Evolutionary conservation across 2,797 vertebrate genomes (phyloP), one percentile per base, ranked within the genome.

Genomic region (Acomys russatus): DNA sequence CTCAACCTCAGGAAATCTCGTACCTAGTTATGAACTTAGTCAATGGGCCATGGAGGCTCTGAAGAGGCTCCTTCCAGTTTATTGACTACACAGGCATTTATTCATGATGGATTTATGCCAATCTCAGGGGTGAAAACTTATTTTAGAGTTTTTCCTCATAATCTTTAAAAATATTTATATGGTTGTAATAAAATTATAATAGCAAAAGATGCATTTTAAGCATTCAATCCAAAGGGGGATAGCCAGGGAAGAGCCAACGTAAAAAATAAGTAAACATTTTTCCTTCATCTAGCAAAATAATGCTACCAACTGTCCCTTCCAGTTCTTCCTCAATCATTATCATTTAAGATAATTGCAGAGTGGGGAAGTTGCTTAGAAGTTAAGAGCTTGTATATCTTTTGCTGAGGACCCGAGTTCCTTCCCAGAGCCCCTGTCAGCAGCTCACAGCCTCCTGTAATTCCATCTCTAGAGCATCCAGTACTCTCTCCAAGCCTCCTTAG

Each of bases 11-110:
- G 64, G 66, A 97, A 96, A 90, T 56, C 49, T 88, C 68, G 95
- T 76, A 78, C 35, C 38, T 95, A 93, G 86, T 97, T 96, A 92
- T 61, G 33, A 23, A 79, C 73, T 70, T 88, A 88, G 59, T 74
- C 94, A 94, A 38, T 86, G 68, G 83, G 64, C 49, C 73, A 56
- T 84, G 88, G 90, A 93, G 74, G 0, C 28, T 54, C 71, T 35
- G 35, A 66, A 49, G 80, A 96, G 76, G 59, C 20, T 90, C 51
- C 85, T 94, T 93, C 88, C 85, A 70, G n/a, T n/a, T 90, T 95
- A 90, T 70, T 77, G 49, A 95, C 6, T 73, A 91, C 94, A 88
- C 84, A 90, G 49, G 25, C 84, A 78, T 88, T 92, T 91, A 90
- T 88, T 97, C 77, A 83, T 68, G n/a, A 68, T 94, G 51, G 74